Conservation (phyloP, 2,888 invertebrate genomes). For the Magallana nippona region DNA sequence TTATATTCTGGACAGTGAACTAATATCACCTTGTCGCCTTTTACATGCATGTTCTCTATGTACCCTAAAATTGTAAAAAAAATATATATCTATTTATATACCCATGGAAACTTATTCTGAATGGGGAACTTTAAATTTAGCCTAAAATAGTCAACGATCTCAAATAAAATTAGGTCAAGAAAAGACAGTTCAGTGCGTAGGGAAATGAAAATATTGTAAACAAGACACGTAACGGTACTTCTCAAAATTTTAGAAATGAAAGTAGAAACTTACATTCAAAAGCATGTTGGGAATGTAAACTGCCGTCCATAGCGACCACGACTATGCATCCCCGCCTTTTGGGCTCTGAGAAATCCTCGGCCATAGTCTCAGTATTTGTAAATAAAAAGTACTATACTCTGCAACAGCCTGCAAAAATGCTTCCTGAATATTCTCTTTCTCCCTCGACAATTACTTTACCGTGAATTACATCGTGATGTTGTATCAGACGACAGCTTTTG, state of each 20-base stretch:
- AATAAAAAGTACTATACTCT: neutral
- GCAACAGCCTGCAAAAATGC: neutral
- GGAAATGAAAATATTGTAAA: too few relatives aligned
- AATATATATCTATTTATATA: neutral
- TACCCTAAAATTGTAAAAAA: slow-evolving; percentile 18
- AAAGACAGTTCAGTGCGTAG: too few relatives aligned
- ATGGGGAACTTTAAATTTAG: too few relatives aligned
- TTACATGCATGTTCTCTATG: slow-evolving; percentile 11
- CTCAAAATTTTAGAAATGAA: neutral
- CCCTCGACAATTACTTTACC: neutral
- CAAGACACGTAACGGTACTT: neutral
- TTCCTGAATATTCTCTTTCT: neutral
- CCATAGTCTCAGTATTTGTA: neutral
- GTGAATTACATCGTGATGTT: slow-evolving; percentile 8
- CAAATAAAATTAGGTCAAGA: too few relatives aligned
- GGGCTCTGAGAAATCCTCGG: neutral
- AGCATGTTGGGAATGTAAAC: neutral
- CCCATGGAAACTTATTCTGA: too few relatives aligned
- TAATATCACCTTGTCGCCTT: slow-evolving; percentile 17
- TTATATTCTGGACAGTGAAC: slow-evolving; percentile 37
- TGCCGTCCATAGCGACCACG: slow-evolving; percentile 12
- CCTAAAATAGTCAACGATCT: too few relatives aligned
- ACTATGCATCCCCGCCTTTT: neutral
- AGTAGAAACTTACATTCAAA: slow-evolving; percentile 8
- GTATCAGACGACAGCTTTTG: neutral